These are phyloP conservation scores for Lutraria rhynchaena DNA, from an alignment of 1,140 invertebrate species.

Conservation along the genomic window DNA sequence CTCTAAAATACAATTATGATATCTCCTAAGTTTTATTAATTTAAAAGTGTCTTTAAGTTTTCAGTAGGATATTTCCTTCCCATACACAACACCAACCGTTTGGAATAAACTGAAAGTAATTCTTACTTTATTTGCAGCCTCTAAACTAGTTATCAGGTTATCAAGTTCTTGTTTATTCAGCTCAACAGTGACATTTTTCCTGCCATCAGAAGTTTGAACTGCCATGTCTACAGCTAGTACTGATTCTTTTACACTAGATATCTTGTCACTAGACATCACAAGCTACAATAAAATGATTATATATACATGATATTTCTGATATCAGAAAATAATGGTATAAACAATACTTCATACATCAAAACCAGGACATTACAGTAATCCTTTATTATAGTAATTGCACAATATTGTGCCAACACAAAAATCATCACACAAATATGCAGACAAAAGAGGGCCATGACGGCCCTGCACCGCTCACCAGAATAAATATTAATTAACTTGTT, in stretches of 20 bases:
- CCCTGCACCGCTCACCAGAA: no score
- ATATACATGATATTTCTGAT: no score
- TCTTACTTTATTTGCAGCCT: slow-evolving; percentile 76
- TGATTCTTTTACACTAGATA: slow-evolving; percentile 73
- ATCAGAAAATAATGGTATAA: no score
- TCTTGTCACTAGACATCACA: slow-evolving; percentile 77
- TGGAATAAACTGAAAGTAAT: not conserved
- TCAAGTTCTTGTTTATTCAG: slow-evolving; percentile 72
- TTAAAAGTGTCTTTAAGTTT: not conserved
- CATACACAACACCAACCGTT: no score
- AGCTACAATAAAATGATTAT: slow-evolving; percentile 66
- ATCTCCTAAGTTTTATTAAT: not conserved
- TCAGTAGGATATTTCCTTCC: not conserved
- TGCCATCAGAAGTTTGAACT: slow-evolving; percentile 57
- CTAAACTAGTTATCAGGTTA: slow-evolving; percentile 71
- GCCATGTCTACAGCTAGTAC: slow-evolving; percentile 73
- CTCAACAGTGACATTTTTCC: slow-evolving; percentile 70
- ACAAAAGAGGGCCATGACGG: no score
- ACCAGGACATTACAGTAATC: no score
- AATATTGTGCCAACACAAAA: no score
- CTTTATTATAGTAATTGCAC: no score
- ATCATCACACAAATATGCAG: no score
- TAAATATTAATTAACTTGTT: no score
- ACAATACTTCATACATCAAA: no score
- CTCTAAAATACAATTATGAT: not conserved